phyloP scores from a whole-genome alignment of 2,797 vertebrate species.

The Apodemus agrarius region DNA sequence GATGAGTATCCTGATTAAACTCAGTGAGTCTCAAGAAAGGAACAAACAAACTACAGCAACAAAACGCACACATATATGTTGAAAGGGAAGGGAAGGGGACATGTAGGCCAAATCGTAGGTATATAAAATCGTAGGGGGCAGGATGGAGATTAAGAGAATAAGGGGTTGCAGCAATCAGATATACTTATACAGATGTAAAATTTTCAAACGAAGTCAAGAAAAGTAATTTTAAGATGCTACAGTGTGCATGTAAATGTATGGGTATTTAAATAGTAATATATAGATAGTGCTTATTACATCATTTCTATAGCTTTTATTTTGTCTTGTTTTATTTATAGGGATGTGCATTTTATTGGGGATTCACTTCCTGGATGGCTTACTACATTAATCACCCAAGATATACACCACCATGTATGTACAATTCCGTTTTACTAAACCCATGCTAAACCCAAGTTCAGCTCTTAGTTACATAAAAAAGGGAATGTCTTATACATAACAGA shows the following conservation, averaged over 20 bases:
- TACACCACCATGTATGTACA: constrained; percentile 89
- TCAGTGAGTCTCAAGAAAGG: not conserved
- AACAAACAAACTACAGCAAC: not conserved
- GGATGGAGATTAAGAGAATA: not conserved
- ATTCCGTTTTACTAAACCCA: not conserved
- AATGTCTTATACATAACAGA: not conserved
- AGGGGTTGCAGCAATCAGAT: not conserved
- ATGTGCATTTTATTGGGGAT: constrained; percentile 90
- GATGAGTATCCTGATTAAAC: not conserved
- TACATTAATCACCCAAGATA: constrained; percentile 88
- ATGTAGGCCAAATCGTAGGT: not conserved
- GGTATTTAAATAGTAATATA: not conserved
- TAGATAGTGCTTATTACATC: not conserved
- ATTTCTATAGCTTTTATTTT: constrained; percentile 16
- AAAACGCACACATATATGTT: too few relatives aligned
- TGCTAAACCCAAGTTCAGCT: not conserved
- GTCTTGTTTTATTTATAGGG: constrained; percentile 83
- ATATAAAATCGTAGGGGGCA: not conserved
- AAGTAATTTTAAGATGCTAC: not conserved
- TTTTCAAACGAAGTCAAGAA: not conserved
- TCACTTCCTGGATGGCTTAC: constrained; percentile 88
- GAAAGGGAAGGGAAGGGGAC: not conserved
- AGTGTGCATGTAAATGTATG: not conserved
- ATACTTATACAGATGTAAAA: not conserved
- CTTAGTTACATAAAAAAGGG: not conserved